Percentiles rank a stretch among this genome's conserved stretches.
These are phyloP conservation scores for Morpho deidamia DNA, from an alignment of 2,888 invertebrate species.

Conservation along the genomic window DNA sequence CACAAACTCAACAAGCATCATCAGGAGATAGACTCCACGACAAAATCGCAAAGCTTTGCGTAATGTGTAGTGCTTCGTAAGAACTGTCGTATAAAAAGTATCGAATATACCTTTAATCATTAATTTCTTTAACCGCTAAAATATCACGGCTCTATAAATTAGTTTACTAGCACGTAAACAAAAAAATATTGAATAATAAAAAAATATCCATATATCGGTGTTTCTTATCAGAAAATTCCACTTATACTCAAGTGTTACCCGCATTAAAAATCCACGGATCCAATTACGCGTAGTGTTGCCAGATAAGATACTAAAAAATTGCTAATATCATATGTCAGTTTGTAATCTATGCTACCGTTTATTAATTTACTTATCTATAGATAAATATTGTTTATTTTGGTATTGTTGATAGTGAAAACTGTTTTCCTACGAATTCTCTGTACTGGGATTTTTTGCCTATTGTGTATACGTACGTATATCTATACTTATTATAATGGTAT, in stretches of 20 bases:
- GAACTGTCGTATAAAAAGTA: no score
- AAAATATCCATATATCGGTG: not conserved
- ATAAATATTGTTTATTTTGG: conserved; percentile 25
- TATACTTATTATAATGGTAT: no score
- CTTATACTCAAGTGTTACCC: conserved; percentile 19
- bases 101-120: no score
- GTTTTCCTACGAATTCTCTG: no score
- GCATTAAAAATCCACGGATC: conserved; percentile 49
- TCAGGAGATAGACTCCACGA: no score
- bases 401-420: not conserved
- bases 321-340: conserved; percentile 4
- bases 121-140: no score
- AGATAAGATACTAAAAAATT: conserved; percentile 50
- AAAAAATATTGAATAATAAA: not conserved
- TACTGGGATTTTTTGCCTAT: no score
- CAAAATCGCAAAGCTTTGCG: no score
- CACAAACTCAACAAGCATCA: no score
- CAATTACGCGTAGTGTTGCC: conserved; percentile 55
- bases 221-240: conserved; percentile 1
- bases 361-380: conserved; percentile 28
- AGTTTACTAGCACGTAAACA: not conserved
- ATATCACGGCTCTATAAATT: not conserved
- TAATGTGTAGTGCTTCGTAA: no score
- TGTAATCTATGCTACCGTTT: conserved; percentile 29
- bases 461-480: no score